Evolutionary conservation across 2,113 vertebrate genomes (phyloP).

Genomic region (Siniperca chuatsi): DNA sequence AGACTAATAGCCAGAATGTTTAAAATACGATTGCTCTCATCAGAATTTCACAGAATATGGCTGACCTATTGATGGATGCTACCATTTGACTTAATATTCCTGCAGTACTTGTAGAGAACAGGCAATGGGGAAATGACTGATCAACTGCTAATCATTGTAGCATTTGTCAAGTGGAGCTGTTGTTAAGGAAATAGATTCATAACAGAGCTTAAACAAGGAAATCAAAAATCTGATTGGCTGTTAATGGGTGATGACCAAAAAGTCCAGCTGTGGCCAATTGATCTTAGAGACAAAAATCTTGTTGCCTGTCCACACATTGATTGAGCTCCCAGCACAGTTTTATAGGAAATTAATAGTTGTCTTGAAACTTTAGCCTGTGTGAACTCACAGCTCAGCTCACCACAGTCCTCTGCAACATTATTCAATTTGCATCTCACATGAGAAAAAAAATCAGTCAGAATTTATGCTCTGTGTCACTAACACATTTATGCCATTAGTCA

Average conservation of each 20-base stretch:
- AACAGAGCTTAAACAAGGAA: background rate
- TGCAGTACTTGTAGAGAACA: background rate
- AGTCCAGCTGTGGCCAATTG: background rate
- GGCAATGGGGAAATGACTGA: background rate
- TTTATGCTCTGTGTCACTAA: background rate
- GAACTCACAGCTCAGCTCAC: constrained; percentile 11
- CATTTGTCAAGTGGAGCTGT: background rate
- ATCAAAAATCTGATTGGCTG: background rate
- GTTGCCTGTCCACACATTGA: background rate
- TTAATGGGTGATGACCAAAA: background rate
- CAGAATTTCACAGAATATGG: background rate
- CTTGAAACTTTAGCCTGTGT: background rate
- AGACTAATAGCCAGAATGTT: background rate
- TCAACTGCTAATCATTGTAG: background rate
- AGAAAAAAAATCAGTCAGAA: background rate
- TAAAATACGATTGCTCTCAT: background rate
- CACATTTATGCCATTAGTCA: background rate
- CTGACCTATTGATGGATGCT: background rate
- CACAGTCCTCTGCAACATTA: constrained; percentile 1
- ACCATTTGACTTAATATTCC: background rate
- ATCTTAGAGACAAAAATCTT: background rate
- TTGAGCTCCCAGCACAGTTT: background rate
- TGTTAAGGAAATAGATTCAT: background rate
- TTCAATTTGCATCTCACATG: constrained; percentile 10
- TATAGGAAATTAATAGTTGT: background rate